A percentile compares a stretch with the other conserved stretches of the same genome.
These are phyloP conservation scores for Potorous gilbertii DNA, from an alignment of 2,797 vertebrate species.

Conservation along the genomic window DNA sequence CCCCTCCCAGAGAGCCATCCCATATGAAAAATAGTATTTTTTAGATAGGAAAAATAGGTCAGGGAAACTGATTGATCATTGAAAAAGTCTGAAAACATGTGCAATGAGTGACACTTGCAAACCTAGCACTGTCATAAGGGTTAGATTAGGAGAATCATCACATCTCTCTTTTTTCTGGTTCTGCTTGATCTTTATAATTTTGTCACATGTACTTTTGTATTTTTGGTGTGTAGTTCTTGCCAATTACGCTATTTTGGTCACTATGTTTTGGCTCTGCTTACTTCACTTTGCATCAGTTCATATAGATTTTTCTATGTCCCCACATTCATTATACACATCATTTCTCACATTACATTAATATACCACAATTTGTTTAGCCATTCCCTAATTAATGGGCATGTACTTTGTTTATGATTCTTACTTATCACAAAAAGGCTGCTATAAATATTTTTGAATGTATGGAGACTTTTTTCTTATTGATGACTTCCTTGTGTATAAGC, in stretches of 20 bases:
- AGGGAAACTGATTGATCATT: not conserved
- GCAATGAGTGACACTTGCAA: not conserved
- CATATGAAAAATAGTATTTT: not conserved
- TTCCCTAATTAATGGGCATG: not conserved
- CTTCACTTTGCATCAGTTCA: not conserved
- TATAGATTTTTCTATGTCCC: not conserved
- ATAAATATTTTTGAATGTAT: not conserved
- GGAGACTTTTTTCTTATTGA: not conserved
- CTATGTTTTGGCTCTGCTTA: too few species aligned
- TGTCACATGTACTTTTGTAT: not conserved
- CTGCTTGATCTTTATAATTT: not conserved
- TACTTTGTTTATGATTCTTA: not conserved
- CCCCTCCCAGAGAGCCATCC: not conserved
- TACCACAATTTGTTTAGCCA: not conserved
- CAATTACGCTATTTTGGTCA: not conserved
- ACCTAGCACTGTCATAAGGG: not conserved
- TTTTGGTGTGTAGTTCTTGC: not conserved
- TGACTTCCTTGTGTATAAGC: not conserved
- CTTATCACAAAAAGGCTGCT: not conserved
- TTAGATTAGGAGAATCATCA: not conserved
- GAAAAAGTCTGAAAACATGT: not conserved
- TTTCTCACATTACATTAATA: not conserved
- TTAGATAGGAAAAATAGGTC: not conserved
- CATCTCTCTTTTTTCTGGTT: not conserved
- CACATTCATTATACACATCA: not conserved